Base-by-base conservation (phyloP, 2,888 invertebrate genomes). In the Branchipolynoe longqiensis region DNA sequence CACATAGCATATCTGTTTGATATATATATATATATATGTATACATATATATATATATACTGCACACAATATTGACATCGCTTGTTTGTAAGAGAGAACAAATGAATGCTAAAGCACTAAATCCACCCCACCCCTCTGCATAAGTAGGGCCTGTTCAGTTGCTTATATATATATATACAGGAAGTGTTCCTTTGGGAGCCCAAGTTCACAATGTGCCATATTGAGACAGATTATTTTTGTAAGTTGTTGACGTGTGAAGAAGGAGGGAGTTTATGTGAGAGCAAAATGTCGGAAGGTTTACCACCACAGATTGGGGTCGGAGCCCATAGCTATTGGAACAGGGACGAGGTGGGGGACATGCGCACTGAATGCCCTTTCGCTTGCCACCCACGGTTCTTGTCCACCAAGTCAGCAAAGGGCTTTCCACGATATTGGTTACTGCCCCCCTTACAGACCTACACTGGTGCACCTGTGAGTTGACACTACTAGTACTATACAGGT, bases 191-290 rank as follows among this genome's bases (percentile, higher is more conserved):
- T 48, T 48, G 78, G 78, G 78, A 78, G 48, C 78, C 18, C 48
- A 41, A 78, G 41, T 78, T 78, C 78, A 78, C 78, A 41, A 48
- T 78, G 78, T 78, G 78, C 78, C 78, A 78, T 78, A 78, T 78
- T 78, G 78, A 78, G 54, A 78, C 78, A 78, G 78, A 78, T 78
- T 78, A 78, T 78, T 78, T 78, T 78, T 78, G 54, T 78, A 78
- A 78, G 54, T 48, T 78, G 78, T 78, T 78, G 48, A 78, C 54
- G 28, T 6, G 78, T 78, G 38, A 69, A 33, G 38, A 36, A n/a
- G 18, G 14, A 36, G 2, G 38, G 33, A 69, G 31, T n/a, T 18
- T n/a, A n/a, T 22, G 14, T 69, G 2, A 69, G 33, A 69, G 31
- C 38, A 25, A n/a, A n/a, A 69, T 69, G 69, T 69, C 69, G 14